Percentiles rank a stretch among this genome's conserved stretches.
Conservation (phyloP, 2,113 vertebrate species). For the Odocoileus hemionus region DNA sequence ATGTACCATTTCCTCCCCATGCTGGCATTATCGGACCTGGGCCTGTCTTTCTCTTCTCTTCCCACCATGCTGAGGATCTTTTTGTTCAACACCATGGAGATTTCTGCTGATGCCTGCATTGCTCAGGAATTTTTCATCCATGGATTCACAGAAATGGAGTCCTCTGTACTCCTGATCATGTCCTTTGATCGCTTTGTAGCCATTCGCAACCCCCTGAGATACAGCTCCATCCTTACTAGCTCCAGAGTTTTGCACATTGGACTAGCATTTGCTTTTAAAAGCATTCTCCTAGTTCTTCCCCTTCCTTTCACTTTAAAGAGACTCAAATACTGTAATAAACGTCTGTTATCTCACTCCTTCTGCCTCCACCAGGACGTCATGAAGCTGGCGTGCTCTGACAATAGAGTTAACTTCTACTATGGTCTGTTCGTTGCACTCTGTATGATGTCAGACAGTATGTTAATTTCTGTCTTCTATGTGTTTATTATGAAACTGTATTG, state of each 20-base stretch:
- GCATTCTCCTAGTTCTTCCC: conserved; percentile 21
- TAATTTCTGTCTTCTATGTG: conserved; percentile 39
- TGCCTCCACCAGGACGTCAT: conserved; percentile 36
- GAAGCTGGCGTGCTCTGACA: conserved; percentile 40
- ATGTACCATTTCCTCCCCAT: conserved; percentile 50
- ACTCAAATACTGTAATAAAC: conserved; percentile 26
- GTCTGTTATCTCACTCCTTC: not conserved
- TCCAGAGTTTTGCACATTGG: conserved; percentile 26
- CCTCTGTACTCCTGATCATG: conserved; percentile 25
- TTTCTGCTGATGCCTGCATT: conserved; percentile 42
- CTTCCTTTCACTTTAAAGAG: conserved; percentile 49
- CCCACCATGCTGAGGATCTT: conserved; percentile 23
- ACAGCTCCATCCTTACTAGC: conserved; percentile 18
- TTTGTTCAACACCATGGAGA: conserved; percentile 11
- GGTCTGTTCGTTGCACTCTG: conserved; percentile 16
- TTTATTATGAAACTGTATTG: conserved; percentile 30
- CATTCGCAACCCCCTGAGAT: conserved; percentile 1
- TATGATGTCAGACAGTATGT: not conserved
- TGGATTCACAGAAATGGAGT: conserved; percentile 53
- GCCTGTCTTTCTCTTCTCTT: conserved; percentile 32
- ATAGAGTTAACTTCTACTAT: conserved; percentile 33
- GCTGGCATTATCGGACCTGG: conserved; percentile 14
- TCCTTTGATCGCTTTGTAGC: conserved; percentile 38
- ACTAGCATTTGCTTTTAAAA: conserved; percentile 4
- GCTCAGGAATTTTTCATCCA: conserved; percentile 57